Evolutionary conservation across 2,113 vertebrate genomes (phyloP), one percentile per base, ranked within the genome.

Genomic region (Eptesicus fuscus): DNA sequence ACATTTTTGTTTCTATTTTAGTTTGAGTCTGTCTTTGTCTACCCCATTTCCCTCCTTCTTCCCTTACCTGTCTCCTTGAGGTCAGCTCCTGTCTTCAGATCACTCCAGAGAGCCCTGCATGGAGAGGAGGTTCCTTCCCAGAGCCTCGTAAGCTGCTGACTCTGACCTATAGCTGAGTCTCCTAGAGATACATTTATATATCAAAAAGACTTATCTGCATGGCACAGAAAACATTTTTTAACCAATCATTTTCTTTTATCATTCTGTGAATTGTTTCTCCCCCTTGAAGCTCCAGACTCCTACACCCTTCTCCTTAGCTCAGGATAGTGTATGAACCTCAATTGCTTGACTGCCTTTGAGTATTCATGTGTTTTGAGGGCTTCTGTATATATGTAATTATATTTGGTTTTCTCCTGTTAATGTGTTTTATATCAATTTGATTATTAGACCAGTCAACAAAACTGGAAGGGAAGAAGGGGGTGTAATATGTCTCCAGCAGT

Each of bases 11-110:
- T 79, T 69, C 47, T 61, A 1, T 77, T 91, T 93, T 82, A 63
- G 51, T 65, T 10, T 91, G 14, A 10, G 0, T 25, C 10, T 88
- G 25, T 76, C 9, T 2, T 42, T 83, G 3, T 80, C n/a, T 44
- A 44, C 25, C 63, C 67, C 53, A 78, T 47, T 83, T 93, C 44
- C 40, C 10, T 78, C 30, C 9, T 40, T 44, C 17, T 86, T 78
- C 35, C 87, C 74, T 47, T 90, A 91, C 93, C 35, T 92, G 69
- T 79, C 8, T 92, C 49, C 61, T 83, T 51, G 47, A 92, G 37
- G 74, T 16, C 76, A 53, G 42, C 30, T 96, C 44, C 40, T 61
- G 37, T 86, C 67, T 67, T 84, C 69, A 67, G 65, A 16, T 83
- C 67, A 53, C 40, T 67, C 83, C 76, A 80, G 77, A 85, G 78